Evolutionary conservation across 1,140 invertebrate species (phyloP).

Genomic region (Bombus soroeensis): DNA sequence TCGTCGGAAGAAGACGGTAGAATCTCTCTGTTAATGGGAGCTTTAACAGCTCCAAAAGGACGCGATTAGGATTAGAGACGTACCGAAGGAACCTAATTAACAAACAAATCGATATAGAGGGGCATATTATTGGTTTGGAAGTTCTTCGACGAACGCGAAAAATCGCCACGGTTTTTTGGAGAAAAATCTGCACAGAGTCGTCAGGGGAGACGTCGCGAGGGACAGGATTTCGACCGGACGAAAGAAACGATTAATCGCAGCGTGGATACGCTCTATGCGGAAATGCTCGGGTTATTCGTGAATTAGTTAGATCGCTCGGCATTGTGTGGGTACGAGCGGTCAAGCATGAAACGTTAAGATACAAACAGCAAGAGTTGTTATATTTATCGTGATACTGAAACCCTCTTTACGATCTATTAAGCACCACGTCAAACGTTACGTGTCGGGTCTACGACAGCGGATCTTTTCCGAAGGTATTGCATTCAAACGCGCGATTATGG

Average conservation of each 20-base stretch:
- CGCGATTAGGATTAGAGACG: no score
- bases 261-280: background rate
- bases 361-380: constrained; percentile 77
- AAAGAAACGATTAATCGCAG: background rate
- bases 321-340: constrained; percentile 53
- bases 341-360: constrained; percentile 69
- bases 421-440: constrained; percentile 78
- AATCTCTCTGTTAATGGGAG: background rate
- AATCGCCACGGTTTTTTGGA: background rate
- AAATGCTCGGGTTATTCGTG: background rate
- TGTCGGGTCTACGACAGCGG: constrained; percentile 64
- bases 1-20: background rate
- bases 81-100: no score
- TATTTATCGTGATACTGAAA: constrained; percentile 83
- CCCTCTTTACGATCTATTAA: constrained; percentile 82
- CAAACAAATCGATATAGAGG: background rate
- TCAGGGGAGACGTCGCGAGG: background rate
- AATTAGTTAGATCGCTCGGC: constrained; percentile 8
- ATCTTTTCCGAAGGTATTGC: constrained; percentile 45
- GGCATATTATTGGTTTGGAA: rapidly evolving
- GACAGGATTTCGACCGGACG: background rate
- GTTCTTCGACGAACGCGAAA: background rate
- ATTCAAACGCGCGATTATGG: constrained; percentile 11
- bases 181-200: no score
- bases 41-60: background rate